Conservation (phyloP, 2,888 invertebrate genomes). For the Zaprionus obscuricornis region DNA sequence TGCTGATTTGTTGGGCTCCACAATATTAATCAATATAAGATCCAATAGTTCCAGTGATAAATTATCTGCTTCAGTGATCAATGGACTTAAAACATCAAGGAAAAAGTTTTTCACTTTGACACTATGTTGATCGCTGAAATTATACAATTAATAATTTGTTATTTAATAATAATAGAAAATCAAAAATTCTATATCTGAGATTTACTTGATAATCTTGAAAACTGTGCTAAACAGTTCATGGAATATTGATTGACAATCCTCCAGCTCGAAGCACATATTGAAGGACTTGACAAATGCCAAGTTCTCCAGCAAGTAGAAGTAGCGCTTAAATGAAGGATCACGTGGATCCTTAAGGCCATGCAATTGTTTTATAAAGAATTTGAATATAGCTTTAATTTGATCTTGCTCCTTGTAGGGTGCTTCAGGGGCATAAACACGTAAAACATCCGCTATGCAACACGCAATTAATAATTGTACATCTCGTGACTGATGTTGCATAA, state of each 20-base stretch:
- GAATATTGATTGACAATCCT: constrained; percentile 98
- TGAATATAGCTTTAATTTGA: constrained; percentile 95
- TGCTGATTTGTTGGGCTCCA: constrained; percentile 95
- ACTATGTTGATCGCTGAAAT: constrained; percentile 94
- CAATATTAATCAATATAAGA: constrained; percentile 95
- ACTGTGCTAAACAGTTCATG: constrained; percentile 95
- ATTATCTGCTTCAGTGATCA: constrained; percentile 97
- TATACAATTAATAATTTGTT: not conserved
- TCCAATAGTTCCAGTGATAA: constrained; percentile 97
- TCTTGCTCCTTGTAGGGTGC: constrained; percentile 98
- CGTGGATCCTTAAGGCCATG: constrained; percentile 97
- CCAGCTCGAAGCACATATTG: constrained; percentile 99
- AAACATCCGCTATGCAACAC: constrained; percentile 98
- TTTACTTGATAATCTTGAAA: constrained; percentile 98
- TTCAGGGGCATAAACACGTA: constrained; percentile 98
- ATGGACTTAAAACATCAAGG: constrained; percentile 96
- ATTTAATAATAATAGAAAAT: not conserved
- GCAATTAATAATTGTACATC: constrained; percentile 98
- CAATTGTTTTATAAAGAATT: constrained; percentile 97
- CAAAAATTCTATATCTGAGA: constrained; percentile 52
- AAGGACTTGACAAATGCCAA: constrained; percentile 98
- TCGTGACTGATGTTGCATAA: constrained; percentile 93
- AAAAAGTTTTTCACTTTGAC: constrained; percentile 98
- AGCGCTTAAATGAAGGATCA: constrained; percentile 98
- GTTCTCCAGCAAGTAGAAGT: constrained; percentile 98